A percentile compares a stretch with the other conserved stretches of the same genome.
These are phyloP conservation scores for Cotesia vestalis DNA, from an alignment of 1,140 invertebrate species.

Conservation along the genomic window DNA sequence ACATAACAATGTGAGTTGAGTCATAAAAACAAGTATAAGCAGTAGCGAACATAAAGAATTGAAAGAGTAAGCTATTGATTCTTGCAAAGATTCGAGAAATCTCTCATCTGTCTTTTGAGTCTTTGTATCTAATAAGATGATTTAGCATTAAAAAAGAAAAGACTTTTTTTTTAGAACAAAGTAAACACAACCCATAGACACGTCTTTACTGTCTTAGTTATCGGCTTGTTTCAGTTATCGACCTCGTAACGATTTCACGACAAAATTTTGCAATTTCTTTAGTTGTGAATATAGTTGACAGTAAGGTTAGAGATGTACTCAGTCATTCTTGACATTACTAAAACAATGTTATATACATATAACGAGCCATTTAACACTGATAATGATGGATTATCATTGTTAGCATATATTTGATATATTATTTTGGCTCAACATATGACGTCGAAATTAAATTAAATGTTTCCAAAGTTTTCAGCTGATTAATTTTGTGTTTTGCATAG, in stretches of 20 bases:
- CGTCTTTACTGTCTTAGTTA: background rate
- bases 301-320: background rate
- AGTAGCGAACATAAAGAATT: too few species aligned
- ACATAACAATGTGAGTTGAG: slow-evolving; percentile 16
- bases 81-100: too few species aligned
- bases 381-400: background rate
- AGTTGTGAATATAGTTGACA: slow-evolving; percentile 16
- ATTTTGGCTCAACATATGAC: background rate
- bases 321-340: slow-evolving; percentile 19
- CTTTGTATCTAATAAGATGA: background rate
- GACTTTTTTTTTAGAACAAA: slow-evolving; percentile 1
- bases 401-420: slow-evolving; percentile 11
- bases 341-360: background rate
- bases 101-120: too few species aligned
- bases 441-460: too few species aligned
- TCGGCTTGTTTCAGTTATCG: background rate
- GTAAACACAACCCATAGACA: background rate
- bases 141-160: background rate
- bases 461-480: too few species aligned
- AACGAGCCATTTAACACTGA: background rate
- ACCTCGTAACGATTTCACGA: slow-evolving; percentile 22
- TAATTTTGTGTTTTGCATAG: too few species aligned
- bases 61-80: too few species aligned
- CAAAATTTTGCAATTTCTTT: slow-evolving; percentile 19
- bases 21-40: background rate